These are phyloP conservation scores for Platynereis dumerilii DNA, from an alignment of 2,888 invertebrate species.

Conservation along the genomic window DNA sequence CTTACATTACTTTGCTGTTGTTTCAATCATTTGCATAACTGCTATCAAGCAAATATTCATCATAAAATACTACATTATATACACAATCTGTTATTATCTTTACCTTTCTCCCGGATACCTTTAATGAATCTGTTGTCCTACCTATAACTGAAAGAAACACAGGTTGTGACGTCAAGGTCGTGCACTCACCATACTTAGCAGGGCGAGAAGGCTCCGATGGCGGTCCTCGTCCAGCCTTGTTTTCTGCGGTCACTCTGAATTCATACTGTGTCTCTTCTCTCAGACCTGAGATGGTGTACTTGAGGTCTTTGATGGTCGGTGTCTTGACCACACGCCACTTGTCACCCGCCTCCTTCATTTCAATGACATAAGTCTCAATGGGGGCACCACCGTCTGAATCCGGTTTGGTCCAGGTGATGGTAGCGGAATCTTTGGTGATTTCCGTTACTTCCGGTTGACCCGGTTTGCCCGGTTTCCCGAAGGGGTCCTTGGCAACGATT, in stretches of 20 bases:
- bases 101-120: too few relatives aligned
- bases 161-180: too few relatives aligned
- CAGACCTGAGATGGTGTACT: conserved; percentile 69
- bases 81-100: too few relatives aligned
- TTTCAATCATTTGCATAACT: too few relatives aligned
- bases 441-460: conserved; percentile 24
- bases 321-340: conserved; percentile 48
- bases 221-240: conserved; percentile 88
- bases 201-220: conserved; percentile 28
- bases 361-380: conserved; percentile 37
- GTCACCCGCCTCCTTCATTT: conserved; percentile 36
- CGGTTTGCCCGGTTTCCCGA: conserved; percentile 44
- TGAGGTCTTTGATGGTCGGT: conserved; percentile 43
- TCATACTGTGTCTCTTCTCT: conserved; percentile 90
- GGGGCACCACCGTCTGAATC: conserved; percentile 35
- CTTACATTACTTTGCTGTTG: too few relatives aligned
- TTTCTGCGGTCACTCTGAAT: conserved; percentile 85
- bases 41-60: too few relatives aligned
- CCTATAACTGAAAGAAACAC: too few relatives aligned
- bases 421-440: conserved; percentile 26
- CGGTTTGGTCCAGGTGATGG: conserved; percentile 34
- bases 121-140: too few relatives aligned
- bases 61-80: too few relatives aligned
- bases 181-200: conserved; percentile 35
- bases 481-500: conserved; percentile 53